A percentile compares a stretch with the other conserved stretches of the same genome.
Conservation (phyloP, 2,113 vertebrate genomes). For the Otis tarda region DNA sequence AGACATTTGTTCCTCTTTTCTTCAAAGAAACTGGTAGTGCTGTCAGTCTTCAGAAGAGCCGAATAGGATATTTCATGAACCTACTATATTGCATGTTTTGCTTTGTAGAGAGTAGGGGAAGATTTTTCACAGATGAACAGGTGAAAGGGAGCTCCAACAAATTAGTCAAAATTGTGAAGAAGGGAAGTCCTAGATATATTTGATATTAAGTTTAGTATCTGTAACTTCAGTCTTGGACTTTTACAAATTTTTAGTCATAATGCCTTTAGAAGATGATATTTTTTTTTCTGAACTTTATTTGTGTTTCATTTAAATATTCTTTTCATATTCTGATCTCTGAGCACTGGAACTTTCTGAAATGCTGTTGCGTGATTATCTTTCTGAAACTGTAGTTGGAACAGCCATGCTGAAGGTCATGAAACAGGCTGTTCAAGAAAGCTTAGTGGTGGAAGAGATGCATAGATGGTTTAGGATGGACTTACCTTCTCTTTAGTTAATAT, state of each 20-base stretch:
- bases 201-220: neutral
- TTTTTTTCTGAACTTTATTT: neutral
- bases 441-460: neutral
- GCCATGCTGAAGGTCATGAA: neutral
- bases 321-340: neutral
- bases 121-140: neutral
- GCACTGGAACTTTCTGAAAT: neutral
- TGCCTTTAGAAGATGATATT: neutral
- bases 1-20: neutral
- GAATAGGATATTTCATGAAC: neutral
- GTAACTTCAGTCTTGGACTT: neutral
- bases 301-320: neutral
- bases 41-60: neutral
- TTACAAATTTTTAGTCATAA: neutral
- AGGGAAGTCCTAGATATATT: neutral
- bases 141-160: neutral
- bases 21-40: neutral
- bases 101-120: neutral
- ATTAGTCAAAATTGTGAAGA: neutral
- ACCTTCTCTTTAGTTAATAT: neutral
- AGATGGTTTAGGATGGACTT: neutral
- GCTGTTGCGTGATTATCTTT: accelerated
- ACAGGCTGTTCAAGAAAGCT: neutral
- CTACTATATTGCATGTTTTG: neutral
- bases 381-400: neutral